Conservation (phyloP, 1,140 invertebrate genomes). For the Saccostrea echinata region DNA sequence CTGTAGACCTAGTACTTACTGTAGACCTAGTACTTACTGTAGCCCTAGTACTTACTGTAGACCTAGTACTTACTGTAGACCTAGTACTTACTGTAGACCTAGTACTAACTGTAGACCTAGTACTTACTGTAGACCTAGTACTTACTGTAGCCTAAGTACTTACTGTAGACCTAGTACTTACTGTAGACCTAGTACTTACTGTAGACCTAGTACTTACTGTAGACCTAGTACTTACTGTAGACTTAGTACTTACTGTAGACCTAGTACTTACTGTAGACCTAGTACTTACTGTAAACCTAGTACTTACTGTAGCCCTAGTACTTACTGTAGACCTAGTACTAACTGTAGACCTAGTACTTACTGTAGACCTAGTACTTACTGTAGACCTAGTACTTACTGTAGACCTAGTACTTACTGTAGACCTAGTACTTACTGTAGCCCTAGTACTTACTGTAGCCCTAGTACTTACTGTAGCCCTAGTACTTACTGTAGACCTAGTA, state of each 20-base stretch:
- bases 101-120: conserved; percentile 84
- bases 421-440: conserved; percentile 83
- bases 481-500: conserved; percentile 83
- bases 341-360: conserved; percentile 83
- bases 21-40: conserved; percentile 82
- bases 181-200: conserved; percentile 82
- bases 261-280: conserved; percentile 82
- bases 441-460: conserved; percentile 82
- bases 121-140: conserved; percentile 83
- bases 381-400: conserved; percentile 82
- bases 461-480: conserved; percentile 82
- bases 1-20: conserved; percentile 82
- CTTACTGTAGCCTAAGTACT: conserved; percentile 83
- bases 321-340: conserved; percentile 83
- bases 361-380: conserved; percentile 82
- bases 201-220: conserved; percentile 82
- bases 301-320: conserved; percentile 83
- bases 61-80: conserved; percentile 83
- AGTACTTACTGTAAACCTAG: conserved; percentile 82
- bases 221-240: conserved; percentile 82
- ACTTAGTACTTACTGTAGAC: conserved; percentile 83
- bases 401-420: conserved; percentile 82
- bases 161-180: conserved; percentile 82
- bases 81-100: conserved; percentile 82
- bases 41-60: conserved; percentile 82